Percentiles rank a stretch among this genome's conserved stretches.
phyloP scores from a whole-genome alignment of 2,113 vertebrate species.

The Etia nguti region DNA sequence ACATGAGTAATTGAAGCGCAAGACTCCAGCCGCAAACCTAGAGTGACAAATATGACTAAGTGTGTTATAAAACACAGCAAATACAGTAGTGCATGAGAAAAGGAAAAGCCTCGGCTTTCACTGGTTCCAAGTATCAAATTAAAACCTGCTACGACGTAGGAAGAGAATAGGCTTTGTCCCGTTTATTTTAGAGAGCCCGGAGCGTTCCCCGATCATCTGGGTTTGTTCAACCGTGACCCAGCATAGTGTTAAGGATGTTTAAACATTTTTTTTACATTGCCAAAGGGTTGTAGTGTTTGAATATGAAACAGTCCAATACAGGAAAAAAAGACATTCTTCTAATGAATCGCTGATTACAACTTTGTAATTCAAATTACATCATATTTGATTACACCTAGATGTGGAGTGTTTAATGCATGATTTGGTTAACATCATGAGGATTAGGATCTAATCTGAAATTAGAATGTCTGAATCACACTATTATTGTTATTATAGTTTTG shows the following conservation, averaged over 20 bases:
- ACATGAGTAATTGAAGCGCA: not conserved
- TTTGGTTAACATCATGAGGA: conserved; percentile 4
- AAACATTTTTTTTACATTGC: conserved; percentile 13
- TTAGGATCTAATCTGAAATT: not conserved
- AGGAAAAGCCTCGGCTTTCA: not conserved
- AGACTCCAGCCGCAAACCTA: not conserved
- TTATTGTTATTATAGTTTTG: not conserved
- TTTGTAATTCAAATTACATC: not conserved
- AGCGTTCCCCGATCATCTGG: conserved; percentile 63
- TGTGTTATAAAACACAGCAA: not conserved
- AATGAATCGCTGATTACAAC: conserved; percentile 29
- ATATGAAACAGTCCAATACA: conserved; percentile 14
- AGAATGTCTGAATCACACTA: not conserved
- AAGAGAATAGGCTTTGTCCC: conserved; percentile 31
- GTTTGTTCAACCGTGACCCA: conserved; percentile 63
- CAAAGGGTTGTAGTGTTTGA: not conserved
- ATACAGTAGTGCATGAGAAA: not conserved
- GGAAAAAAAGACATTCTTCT: not conserved
- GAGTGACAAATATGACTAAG: not conserved
- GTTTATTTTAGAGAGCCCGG: conserved; percentile 57
- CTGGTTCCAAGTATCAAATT: conserved; percentile 31
- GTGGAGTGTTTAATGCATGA: not conserved
- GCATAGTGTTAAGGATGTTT: conserved; percentile 46
- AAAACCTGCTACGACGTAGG: conserved; percentile 22
- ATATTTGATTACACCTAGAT: not conserved